Base-by-base conservation (phyloP, 2,113 vertebrate species). In the Sardina pilchardus region DNA sequence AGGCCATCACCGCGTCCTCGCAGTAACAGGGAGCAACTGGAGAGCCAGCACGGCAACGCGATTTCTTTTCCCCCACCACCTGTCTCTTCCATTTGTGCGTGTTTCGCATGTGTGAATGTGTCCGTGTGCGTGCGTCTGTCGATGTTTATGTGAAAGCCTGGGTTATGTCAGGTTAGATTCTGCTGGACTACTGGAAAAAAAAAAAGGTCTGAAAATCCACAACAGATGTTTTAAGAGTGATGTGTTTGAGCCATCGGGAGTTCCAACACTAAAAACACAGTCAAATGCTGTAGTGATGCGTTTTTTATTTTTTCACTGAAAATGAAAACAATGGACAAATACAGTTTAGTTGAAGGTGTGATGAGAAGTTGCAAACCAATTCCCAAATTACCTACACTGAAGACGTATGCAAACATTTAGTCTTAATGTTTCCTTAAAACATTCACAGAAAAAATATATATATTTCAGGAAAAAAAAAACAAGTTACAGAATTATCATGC, bases 131-230 rank as follows among this genome's bases (percentile, higher is more conserved):
- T 19, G 84, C 47, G 82, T 30, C 83, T 83, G 89, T 85, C 48
- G 82, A 81, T 89, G 82, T 87, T 42, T 91, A 90, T 91, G 91
- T 88, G 39, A 34, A 8, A 16, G 71, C 71, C 71, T 53, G 26
- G 47, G 42, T 17, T 36, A 36, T 19, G 84, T 94, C 87, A 87
- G 88, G 92, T 92, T 91, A 87, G 88, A 91, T 91, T 93, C 91
- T 93, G 90, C 92, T 91, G 91, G 93, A 94, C 93, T 93, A 95
- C 94, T 94, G 93, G 94, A 94, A 93, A 26, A n/a, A 71, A 63
- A 67, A 75, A 34, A 36, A 36, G 4, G 30, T 78, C 71, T 78
- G 71, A 78, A 78, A 78, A 78, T 78, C 9, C 71, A 78, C 30
- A 78, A 78, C 26, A 26, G 63, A 36, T 78, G 71, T 78, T 78